Percentiles rank a stretch among this genome's conserved stretches.
Evolutionary conservation across 2,797 vertebrate genomes (phyloP).

Genomic region (Microctenopoma stevenorrisi): DNA sequence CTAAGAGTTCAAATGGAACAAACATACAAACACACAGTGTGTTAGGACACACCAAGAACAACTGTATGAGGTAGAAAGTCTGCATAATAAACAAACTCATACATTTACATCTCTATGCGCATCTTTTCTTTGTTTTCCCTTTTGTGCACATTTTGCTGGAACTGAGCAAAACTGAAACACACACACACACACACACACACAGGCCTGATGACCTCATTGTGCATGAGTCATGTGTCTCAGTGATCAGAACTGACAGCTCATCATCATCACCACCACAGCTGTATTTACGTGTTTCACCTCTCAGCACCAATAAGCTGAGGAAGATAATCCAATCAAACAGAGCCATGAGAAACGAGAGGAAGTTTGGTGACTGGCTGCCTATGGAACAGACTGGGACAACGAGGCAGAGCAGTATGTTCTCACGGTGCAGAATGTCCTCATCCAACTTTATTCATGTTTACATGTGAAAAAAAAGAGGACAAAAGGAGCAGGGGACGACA

Average conservation of each 20-base stretch:
- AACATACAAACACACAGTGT: constrained; percentile 4
- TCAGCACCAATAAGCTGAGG: background rate
- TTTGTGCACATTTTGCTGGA: background rate
- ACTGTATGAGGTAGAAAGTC: background rate
- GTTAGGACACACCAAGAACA: background rate
- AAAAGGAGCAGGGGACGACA: constrained; percentile 5
- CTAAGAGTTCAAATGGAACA: constrained; percentile 10
- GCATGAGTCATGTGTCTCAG: constrained; percentile 3
- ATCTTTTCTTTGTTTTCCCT: background rate
- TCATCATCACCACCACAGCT: background rate
- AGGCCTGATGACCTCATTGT: constrained; percentile 7
- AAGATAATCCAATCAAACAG: constrained; percentile 11
- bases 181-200: constrained; percentile 15
- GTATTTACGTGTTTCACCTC: background rate
- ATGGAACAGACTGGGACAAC: background rate
- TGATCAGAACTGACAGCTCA: constrained; percentile 9
- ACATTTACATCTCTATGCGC: background rate
- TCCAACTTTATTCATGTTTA: constrained; percentile 1
- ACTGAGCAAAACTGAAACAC: background rate
- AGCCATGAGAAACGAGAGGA: background rate
- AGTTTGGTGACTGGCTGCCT: background rate
- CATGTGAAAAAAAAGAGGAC: background rate
- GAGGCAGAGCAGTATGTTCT: background rate
- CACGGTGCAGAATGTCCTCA: background rate
- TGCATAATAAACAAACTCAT: background rate